phyloP scores from a whole-genome alignment of 2,888 invertebrate genomes.

The Drosophila fungiperda region DNA sequence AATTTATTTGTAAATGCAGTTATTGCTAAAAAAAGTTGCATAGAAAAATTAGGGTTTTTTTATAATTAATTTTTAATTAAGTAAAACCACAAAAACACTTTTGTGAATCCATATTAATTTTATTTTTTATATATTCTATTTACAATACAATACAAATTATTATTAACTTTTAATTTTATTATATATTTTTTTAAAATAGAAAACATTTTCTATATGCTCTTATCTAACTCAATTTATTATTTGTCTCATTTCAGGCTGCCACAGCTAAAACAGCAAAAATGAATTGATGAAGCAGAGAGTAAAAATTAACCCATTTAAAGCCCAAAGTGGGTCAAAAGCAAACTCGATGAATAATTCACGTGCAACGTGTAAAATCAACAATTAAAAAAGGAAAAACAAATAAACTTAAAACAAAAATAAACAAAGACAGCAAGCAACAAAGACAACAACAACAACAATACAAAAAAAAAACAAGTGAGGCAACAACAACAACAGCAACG shows the following conservation, averaged over 20 bases:
- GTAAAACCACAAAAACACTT: not conserved
- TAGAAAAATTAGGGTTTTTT: accelerated
- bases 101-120: not conserved
- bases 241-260: constrained; percentile 48
- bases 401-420: constrained; percentile 12
- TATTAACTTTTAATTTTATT: no score
- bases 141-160: not conserved
- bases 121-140: not conserved
- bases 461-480: not conserved
- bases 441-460: not conserved
- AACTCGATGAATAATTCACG: constrained; percentile 53
- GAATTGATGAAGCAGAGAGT: constrained; percentile 39
- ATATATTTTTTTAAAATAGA: not conserved
- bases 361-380: constrained; percentile 54
- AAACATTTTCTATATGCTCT: no score
- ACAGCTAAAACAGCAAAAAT: constrained; percentile 39
- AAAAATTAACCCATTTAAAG: constrained; percentile 20
- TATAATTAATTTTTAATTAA: no score
- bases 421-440: not conserved
- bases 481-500: constrained; percentile 13
- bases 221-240: not conserved
- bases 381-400: constrained; percentile 1
- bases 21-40: not conserved
- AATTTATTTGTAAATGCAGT: not conserved
- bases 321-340: constrained; percentile 10